Percentiles rank a stretch among this genome's conserved stretches.
phyloP scores from a whole-genome alignment of 1,140 invertebrate genomes.

The Drosophila subpulchrella region DNA sequence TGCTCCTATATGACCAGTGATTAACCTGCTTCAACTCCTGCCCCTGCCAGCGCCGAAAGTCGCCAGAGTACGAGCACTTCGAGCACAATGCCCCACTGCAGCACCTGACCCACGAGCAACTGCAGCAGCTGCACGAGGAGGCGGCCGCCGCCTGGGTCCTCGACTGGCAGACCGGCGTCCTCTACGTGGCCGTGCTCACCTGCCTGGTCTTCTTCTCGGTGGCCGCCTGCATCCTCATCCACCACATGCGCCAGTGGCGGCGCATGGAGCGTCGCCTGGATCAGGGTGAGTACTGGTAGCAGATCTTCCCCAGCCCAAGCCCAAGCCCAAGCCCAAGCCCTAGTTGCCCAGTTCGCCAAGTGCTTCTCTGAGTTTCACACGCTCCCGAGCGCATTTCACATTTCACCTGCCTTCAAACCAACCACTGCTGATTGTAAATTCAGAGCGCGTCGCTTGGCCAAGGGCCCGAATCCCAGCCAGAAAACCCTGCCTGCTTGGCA shows the following conservation, averaged over 20 bases:
- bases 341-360: background rate
- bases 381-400: conserved; percentile 12
- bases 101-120: conserved; percentile 74
- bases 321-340: too few species aligned
- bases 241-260: conserved; percentile 88
- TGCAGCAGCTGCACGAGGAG: conserved; percentile 79
- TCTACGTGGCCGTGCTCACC: conserved; percentile 87
- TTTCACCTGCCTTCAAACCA: conserved; percentile 2
- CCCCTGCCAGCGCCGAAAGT: conserved; percentile 73
- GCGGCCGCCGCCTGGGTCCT: conserved; percentile 63
- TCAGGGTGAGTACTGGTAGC: conserved; percentile 83
- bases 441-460: conserved; percentile 28
- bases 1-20: too few species aligned
- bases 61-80: conserved; percentile 70
- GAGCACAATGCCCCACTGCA: conserved; percentile 61
- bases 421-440: conserved; percentile 30
- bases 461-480: conserved; percentile 13
- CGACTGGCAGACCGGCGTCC: conserved; percentile 87
- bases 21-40: background rate
- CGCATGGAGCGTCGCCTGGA: conserved; percentile 86
- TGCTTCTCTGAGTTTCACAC: conserved; percentile 53
- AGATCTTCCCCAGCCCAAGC: too few species aligned
- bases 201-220: conserved; percentile 88
- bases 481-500: conserved; percentile 23
- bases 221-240: conserved; percentile 87